Percentiles rank a stretch among this genome's conserved stretches.
These are phyloP conservation scores for Furnarius figulus DNA, from an alignment of 2,113 vertebrate species.

Conservation along the genomic window DNA sequence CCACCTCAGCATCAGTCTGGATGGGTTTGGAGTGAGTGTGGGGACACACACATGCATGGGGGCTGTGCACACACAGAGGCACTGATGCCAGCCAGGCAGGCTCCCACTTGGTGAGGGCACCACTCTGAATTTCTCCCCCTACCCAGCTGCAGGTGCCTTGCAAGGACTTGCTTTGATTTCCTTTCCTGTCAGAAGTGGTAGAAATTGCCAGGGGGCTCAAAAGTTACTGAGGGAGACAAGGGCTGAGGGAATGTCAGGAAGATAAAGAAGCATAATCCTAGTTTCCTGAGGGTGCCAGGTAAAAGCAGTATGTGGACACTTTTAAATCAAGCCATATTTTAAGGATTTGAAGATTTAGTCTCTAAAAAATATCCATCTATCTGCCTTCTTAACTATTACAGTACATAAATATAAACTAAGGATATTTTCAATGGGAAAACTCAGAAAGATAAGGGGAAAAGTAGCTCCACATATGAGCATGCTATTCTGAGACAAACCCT, in stretches of 20 bases:
- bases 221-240: background rate
- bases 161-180: background rate
- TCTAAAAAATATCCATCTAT: background rate
- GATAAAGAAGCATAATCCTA: background rate
- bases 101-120: background rate
- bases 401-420: background rate
- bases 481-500: background rate
- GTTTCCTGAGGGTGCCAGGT: background rate
- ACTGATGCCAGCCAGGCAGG: background rate
- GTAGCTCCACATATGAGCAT: background rate
- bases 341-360: background rate
- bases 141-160: rapidly evolving
- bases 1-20: rapidly evolving
- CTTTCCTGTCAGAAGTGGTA: background rate
- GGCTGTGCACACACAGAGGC: background rate
- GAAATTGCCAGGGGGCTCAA: background rate
- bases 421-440: background rate
- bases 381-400: background rate
- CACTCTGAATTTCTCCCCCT: background rate
- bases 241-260: background rate
- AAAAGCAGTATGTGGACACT: background rate
- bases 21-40: background rate
- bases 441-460: background rate
- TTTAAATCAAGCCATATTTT: background rate
- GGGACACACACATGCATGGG: rapidly evolving